Conservation (phyloP, 2,888 invertebrate genomes). For the Heliconius aoede region DNA sequence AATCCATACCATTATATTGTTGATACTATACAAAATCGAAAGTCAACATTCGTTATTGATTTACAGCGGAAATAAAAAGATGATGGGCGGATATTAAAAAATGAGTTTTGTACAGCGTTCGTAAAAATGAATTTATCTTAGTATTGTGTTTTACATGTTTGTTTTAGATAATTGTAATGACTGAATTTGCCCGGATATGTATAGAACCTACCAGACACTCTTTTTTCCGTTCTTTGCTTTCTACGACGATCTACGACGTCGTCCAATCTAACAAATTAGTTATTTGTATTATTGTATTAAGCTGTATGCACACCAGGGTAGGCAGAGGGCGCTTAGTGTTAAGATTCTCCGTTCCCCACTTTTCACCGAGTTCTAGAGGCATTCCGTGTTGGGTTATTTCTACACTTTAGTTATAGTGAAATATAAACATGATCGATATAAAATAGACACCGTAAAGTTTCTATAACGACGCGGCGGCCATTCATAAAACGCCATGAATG, state of each 20-base stretch:
- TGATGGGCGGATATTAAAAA: conserved; percentile 14
- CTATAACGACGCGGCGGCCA: conserved; percentile 18
- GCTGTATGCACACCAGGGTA: no score
- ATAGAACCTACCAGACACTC: not conserved
- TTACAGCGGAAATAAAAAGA: conserved; percentile 12
- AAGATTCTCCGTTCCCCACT: no score
- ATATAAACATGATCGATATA: conserved; percentile 1
- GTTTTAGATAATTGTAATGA: not conserved
- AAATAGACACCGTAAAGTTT: conserved; percentile 19
- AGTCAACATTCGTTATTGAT: conserved; percentile 1
- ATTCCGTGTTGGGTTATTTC: no score
- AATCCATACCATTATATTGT: not conserved
- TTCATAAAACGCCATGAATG: conserved; percentile 36
- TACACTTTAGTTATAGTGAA: not conserved
- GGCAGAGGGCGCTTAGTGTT: no score
- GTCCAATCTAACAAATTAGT: no score
- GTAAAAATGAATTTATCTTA: not conserved
- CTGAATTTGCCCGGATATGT: not conserved
- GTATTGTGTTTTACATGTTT: not conserved
- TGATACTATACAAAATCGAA: conserved; percentile 18
- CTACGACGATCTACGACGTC: no score
- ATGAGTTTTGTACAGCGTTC: not conserved
- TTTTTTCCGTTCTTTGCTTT: no score
- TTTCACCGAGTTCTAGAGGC: no score
- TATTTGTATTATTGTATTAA: no score